Base-by-base conservation (phyloP, 1,140 invertebrate genomes). In the Pseudobourletiella spinata region DNA sequence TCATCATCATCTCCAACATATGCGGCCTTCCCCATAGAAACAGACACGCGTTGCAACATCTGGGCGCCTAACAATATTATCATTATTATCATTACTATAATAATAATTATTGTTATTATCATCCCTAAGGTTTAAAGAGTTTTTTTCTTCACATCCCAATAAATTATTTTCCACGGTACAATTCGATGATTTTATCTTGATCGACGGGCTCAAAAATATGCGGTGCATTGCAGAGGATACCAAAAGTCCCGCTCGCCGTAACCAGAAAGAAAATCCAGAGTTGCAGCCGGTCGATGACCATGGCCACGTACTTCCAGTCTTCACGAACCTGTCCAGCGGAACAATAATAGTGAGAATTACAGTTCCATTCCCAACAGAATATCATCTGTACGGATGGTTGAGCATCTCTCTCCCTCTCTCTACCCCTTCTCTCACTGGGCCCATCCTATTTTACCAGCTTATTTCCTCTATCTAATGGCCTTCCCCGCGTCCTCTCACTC, bases 221-320 rank as follows among this genome's bases (percentile, higher is more conserved):
- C 29, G 96, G 96, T 1, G 96, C 95, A 74, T 97, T 91, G 86
- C 98, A 93, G n/a, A 99, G 78, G 68, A 99, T 98, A 24, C 92
- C 92, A 63, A 98, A 84, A 2, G 95, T 98, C 16, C 84, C 84
- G 14, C 88, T 89, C 14, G 88, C 87, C 25, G 96, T 99, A 11
- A 98, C 93, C 48, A 93, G 83, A 78, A 99, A 95, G 79, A 99
- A 99, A 70, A 98, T 87, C 75, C 95, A 95, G 59, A 99, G 81
- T 74, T 98, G 90, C 51, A 99, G 79, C 70, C 96, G 84, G 81
- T 99, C 96, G 70, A 99, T 95, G 29, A 99, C 95, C 89, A 98
- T 96, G 30, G 95, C 95, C 6, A 99, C 94, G 75, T 98, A 99
- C 74, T 98, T 98, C 96, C 96, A 99, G 78, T 99, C 96, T 78